Base-by-base conservation (phyloP, 2,797 vertebrate genomes). In the Rhinoraja longicauda region DNA sequence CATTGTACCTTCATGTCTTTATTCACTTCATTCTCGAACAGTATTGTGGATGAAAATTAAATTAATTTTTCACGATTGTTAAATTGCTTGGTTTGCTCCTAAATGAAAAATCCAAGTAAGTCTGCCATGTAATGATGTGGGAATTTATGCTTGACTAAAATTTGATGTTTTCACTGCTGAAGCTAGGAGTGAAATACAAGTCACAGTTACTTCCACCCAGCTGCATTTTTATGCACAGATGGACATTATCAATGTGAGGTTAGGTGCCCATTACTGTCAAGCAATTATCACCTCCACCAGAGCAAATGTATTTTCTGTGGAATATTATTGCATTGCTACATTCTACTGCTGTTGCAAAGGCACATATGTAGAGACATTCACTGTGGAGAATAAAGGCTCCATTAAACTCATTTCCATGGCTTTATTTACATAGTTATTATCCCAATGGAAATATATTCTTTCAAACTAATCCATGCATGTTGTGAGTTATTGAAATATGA, bases 371-470 rank as follows among this genome's bases (percentile, higher is more conserved):
- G 59, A 82, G 39, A 82, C 53, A 84, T 59, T 84, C 81, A 84
- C 36, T 57, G 24, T 53, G 59, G 12, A 24, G 53, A 84, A 84
- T 29, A 84, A 19, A 84, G 53, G 39, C 26, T 26, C 21, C 45
- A 84, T 84, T 59, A 84, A 84, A 53, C 53, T 57, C 81, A 26
- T 84, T 59, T 29, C 21, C 29, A 53, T 84, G 45, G 53, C 26
- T 84, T 84, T 84, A 53, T 57, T 84, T 84, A 84, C 81, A 53
- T 24, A 10, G 53, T 84, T 84, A 29, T 84, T 84, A 84, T 84
- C 53, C 39, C 45, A 84, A 53, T 84, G 81, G 81, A 84, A 59
- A 84, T 84, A 84, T 84, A 84, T 57, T 84, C 8, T 84, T 57
- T 10, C 45, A 53, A 84, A 7, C 21, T 84, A 84, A 84, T 84